Evolutionary conservation across 2,888 invertebrate genomes (phyloP).

Genomic region (Gerris lacustris): DNA sequence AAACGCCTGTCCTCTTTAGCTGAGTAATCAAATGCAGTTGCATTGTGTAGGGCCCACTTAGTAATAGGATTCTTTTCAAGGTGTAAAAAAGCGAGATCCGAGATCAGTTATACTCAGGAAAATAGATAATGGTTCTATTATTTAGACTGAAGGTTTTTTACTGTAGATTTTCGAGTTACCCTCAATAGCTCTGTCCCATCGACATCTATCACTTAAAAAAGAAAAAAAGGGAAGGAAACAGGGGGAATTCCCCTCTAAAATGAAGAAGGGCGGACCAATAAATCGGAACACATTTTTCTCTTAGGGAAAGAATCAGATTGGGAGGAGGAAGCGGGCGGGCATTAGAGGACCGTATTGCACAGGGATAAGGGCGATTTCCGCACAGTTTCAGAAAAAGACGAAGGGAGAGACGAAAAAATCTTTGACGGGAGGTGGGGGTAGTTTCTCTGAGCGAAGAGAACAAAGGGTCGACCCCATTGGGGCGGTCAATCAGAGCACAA

Average conservation of each 20-base stretch:
- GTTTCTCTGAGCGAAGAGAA: background rate
- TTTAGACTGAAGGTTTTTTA: background rate
- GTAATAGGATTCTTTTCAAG: too few species aligned
- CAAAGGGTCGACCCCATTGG: background rate
- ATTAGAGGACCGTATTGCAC: background rate
- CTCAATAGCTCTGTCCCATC: slow-evolving; percentile 3
- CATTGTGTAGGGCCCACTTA: too few species aligned
- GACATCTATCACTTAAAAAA: background rate
- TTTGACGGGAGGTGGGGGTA: background rate
- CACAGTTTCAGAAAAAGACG: background rate
- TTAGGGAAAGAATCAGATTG: slow-evolving; percentile 20
- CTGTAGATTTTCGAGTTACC: background rate
- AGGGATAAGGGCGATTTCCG: background rate
- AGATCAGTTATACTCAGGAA: too few species aligned
- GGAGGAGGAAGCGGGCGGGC: slow-evolving; percentile 14
- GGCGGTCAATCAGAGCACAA: background rate
- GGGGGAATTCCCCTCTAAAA: background rate
- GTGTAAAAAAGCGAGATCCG: too few species aligned
- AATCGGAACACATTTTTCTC: slow-evolving; percentile 15
- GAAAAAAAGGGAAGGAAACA: background rate
- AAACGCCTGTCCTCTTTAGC: too few species aligned
- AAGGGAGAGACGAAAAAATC: background rate
- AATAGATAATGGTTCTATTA: background rate
- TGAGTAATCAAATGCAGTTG: too few species aligned
- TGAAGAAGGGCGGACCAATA: slow-evolving; percentile 3